Base-by-base conservation (phyloP, 1,140 invertebrate species). In the Zaprionus africanus region DNA sequence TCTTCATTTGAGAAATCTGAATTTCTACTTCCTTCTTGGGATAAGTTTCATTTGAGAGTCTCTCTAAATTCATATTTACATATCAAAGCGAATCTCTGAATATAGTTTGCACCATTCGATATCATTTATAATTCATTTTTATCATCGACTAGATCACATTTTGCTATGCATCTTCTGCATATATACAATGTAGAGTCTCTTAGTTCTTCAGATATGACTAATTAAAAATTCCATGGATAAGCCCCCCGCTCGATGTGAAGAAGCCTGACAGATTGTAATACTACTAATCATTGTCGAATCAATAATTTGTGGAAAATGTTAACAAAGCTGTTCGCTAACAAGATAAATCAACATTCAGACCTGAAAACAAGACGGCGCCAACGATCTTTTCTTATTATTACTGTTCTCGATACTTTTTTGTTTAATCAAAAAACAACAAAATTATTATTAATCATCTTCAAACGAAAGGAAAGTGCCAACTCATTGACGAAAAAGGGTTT, bases 321-420 rank as follows among this genome's bases (percentile, higher is more conserved):
- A 79, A 85, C 85, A 90, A 90, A 90, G 90, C 78, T 75, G 82
- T 84, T 72, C 85, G 84, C 61, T 88, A 88, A 90, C 81, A 90
- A 88, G 84, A 26, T 56, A 81, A 76, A 57, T 68, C 68, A 81
- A 64, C 60, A 65, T 63, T 59, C 22, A 66, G 51, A 59, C 57
- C 57, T 19, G 13, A 63, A 51, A 59, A 56, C 54, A 41, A 49
- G 41, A 70, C 69, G 85, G 85, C 85, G 85, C 85, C 85, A 90
- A 58, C 85, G 66, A 69, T 81, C 85, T 85, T 74, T 43, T 61
- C 43, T 56, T 65, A 65, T 46, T 51, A 65, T 46, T 17, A 51
- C 9, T 19, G 19, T 51, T 51, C 46, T 24, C 4, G 46, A 51
- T 51, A 51, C 46, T 13, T 51, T 80, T 69, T 59, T 70, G 34